These are phyloP conservation scores for Lathronympha strigana DNA, from an alignment of 2,888 invertebrate species.

Conservation along the genomic window DNA sequence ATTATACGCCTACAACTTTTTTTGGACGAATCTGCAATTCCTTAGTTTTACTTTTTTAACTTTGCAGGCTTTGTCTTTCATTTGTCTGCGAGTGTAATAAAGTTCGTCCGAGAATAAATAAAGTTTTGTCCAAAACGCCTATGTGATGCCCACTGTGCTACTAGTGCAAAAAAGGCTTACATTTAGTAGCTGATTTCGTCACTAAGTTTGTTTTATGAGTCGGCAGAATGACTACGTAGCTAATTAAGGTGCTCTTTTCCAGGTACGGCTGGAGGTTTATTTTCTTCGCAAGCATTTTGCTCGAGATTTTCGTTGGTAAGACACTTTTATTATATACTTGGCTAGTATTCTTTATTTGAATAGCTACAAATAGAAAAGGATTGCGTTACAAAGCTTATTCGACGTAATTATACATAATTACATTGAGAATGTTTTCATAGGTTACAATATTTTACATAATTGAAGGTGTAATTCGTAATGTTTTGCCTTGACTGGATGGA, in stretches of 20 bases:
- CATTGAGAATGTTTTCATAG: too few relatives aligned
- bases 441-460: too few relatives aligned
- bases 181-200: background rate
- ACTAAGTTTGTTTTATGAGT: background rate
- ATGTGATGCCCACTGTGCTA: background rate
- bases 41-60: constrained; percentile 19
- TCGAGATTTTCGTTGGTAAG: constrained; percentile 15
- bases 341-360: background rate
- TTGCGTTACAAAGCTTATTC: background rate
- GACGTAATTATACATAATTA: too few relatives aligned
- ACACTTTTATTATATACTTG: background rate
- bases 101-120: constrained; percentile 15
- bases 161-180: background rate
- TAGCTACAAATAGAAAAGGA: background rate
- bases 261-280: constrained; percentile 26
- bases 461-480: too few relatives aligned
- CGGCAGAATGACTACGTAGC: background rate
- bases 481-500: too few relatives aligned
- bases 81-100: constrained; percentile 7
- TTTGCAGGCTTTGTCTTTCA: constrained; percentile 8
- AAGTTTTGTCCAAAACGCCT: constrained; percentile 22
- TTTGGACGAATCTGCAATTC: constrained; percentile 12
- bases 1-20: background rate
- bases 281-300: background rate
- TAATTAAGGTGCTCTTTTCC: constrained; percentile 29